Percentiles rank a stretch among this genome's conserved stretches.
Evolutionary conservation across 2,113 vertebrate genomes (phyloP).

Genomic region (Pluvianellus socialis): DNA sequence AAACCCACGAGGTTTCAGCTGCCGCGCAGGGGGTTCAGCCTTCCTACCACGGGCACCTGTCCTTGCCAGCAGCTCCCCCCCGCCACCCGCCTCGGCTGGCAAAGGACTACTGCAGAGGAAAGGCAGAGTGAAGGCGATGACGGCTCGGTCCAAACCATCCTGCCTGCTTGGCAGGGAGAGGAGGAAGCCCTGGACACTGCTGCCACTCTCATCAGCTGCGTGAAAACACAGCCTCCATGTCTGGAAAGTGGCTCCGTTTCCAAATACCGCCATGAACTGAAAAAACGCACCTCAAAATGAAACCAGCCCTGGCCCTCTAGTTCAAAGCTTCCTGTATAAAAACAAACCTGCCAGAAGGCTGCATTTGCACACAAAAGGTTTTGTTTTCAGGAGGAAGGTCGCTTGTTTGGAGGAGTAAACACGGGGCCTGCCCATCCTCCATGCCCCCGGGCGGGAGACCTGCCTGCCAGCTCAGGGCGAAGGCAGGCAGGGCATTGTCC

Average conservation of each 20-base stretch:
- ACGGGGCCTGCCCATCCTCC: slow-evolving; percentile 3
- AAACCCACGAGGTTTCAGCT: neutral
- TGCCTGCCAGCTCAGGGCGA: neutral
- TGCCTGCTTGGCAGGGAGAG: neutral
- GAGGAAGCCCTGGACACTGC: neutral
- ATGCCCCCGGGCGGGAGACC: neutral
- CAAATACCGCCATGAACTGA: neutral
- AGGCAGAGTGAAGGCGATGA: neutral
- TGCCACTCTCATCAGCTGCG: neutral
- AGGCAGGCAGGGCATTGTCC: neutral
- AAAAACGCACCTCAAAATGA: neutral
- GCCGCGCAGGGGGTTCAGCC: neutral
- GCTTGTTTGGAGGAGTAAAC: slow-evolving; percentile 37
- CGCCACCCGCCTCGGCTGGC: accelerated
- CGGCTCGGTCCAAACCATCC: neutral
- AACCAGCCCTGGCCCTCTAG: neutral
- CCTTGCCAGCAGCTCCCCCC: accelerated
- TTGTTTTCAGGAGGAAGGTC: slow-evolving; percentile 15
- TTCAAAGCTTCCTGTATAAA: slow-evolving; percentile 23
- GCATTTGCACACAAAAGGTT: slow-evolving; percentile 43
- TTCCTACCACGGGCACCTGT: accelerated
- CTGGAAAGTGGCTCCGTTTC: neutral
- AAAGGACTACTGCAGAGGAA: neutral
- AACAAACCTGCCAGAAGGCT: neutral
- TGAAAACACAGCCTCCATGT: neutral